These are phyloP conservation scores for Ptiloglossa arizonensis DNA, from an alignment of 1,140 invertebrate genomes.

Conservation along the genomic window DNA sequence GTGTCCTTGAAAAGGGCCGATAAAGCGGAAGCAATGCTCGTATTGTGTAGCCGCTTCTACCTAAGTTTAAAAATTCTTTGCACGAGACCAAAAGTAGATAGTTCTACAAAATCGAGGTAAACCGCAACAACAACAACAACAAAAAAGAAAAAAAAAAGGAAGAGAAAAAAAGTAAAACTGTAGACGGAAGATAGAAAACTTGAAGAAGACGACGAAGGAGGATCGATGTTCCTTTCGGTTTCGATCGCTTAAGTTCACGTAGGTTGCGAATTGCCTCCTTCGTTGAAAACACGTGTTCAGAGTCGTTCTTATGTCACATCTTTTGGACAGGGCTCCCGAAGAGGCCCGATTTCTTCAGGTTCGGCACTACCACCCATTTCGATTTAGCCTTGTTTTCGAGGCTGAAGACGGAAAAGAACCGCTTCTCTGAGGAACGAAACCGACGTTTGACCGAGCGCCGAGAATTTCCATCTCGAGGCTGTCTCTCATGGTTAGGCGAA, in stretches of 20 bases:
- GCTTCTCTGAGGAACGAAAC: neutral
- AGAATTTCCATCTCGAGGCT: constrained; percentile 47
- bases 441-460: constrained; percentile 11
- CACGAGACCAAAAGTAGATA: constrained; percentile 18
- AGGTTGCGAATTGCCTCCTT: constrained; percentile 31
- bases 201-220: constrained; percentile 34
- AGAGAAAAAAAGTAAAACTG: too few relatives aligned
- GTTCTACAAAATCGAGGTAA: constrained; percentile 25
- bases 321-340: constrained; percentile 2
- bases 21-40: constrained; percentile 74
- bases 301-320: neutral
- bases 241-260: constrained; percentile 17
- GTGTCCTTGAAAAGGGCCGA: constrained; percentile 18
- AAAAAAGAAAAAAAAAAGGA: too few relatives aligned
- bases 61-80: constrained; percentile 56
- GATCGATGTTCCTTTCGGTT: constrained; percentile 21
- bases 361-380: constrained; percentile 1
- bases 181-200: constrained; percentile 20
- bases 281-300: constrained; percentile 22
- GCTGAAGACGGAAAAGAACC: constrained; percentile 4
- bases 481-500: neutral
- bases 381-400: neutral
- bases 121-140: too few relatives aligned
- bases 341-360: constrained; percentile 14
- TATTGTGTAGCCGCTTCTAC: constrained; percentile 67